Base-by-base conservation (phyloP, 2,113 vertebrate genomes). In the Thermophis baileyi region DNA sequence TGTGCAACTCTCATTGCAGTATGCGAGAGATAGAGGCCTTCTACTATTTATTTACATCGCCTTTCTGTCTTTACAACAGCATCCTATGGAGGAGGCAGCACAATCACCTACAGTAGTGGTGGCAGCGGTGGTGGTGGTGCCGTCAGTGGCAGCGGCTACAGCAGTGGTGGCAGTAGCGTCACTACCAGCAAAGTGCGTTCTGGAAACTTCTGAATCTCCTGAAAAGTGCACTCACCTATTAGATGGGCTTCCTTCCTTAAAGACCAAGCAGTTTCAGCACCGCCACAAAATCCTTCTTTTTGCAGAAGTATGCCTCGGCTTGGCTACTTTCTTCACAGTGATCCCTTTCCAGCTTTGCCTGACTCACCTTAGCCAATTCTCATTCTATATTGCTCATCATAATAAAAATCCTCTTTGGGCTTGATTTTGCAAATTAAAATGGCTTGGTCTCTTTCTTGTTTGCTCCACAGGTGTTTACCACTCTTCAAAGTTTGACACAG, bases 381-480 rank as follows among this genome's bases (percentile, higher is more conserved):
- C 0, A 8, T 57, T 85, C 81, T 93, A 30, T 60, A 87, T 0
- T 0, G 85, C 90, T 92, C 3, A 92, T 46, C 40, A 88, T 40
- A 97, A 97, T 97, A 97, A 97, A 96, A 93, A 95, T 94, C 95
- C 92, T 95, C 50, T 94, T 89, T 95, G 94, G 95, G 90, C 96
- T 97, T 93, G 60, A 24, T 46, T 89, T 92, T 92, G 91, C 91
- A 93, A 90, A 25, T 96, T 95, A 94, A 95, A 95, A 90, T 74
- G 90, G 2, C 6, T 93, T 44, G 55, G 30, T 14, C 85, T 51
- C 91, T 88, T 93, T 0, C 2, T 35, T 91, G 25, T 53, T 87
- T 0, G 20, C 93, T 53, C 46, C 35, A 9, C 18, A 40, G 7
- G 18, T 22, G 16, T 44, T 44, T 22, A 44, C 18, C 35, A 40